A percentile compares a stretch with the other conserved stretches of the same genome.
phyloP scores from a whole-genome alignment of 2,797 vertebrate species.

The Pempheris klunzingeri region DNA sequence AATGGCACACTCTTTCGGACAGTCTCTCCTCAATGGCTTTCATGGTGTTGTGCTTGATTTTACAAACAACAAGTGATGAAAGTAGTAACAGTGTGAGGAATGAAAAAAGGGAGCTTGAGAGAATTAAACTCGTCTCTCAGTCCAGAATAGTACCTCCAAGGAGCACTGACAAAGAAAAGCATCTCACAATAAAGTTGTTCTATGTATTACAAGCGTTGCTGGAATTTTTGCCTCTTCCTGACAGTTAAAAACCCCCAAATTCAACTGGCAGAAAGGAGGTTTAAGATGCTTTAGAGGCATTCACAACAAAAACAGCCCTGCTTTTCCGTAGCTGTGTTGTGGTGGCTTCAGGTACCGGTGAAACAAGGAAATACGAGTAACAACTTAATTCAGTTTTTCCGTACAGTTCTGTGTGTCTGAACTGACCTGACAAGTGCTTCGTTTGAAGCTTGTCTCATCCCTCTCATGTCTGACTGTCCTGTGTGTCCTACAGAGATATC shows the following conservation, averaged over 20 bases:
- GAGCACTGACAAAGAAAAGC: not conserved
- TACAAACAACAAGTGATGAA: not conserved
- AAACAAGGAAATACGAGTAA: not conserved
- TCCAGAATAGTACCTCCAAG: not conserved
- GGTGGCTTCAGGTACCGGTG: not conserved
- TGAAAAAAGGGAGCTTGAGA: not conserved
- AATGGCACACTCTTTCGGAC: not conserved
- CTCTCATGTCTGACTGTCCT: not conserved
- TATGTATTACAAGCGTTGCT: not conserved
- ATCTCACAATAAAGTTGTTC: not conserved
- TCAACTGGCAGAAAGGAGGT: not conserved
- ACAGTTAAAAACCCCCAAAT: not conserved
- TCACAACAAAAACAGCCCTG: not conserved
- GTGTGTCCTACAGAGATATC: conserved; percentile 26
- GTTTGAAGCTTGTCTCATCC: not conserved
- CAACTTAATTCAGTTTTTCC: not conserved
- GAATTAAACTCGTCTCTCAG: not conserved
- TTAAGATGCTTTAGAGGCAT: not conserved
- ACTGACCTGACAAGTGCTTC: not conserved
- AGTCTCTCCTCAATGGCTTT: not conserved
- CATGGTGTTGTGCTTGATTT: not conserved
- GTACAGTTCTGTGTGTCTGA: not conserved
- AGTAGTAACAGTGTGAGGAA: no score
- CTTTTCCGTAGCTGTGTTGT: not conserved
- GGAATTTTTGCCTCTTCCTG: not conserved